Percentiles rank a stretch among this genome's conserved stretches.
Conservation (phyloP, 1,140 invertebrate genomes). For the roundworm (Caenorhabditis elegans) region WBcel235 BX284602.5:9802001-9802500, state of each 20-base stretch:
- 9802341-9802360: slow-evolving; percentile 69
- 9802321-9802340: slow-evolving; percentile 67
- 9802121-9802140: neutral
- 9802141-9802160: neutral
- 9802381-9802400: slow-evolving; percentile 67
- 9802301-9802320: slow-evolving; percentile 47
- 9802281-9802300: slow-evolving; percentile 42
- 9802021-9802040: slow-evolving; percentile 40
- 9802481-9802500: no score
- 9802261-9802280: neutral
- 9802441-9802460: neutral
- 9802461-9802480: no score
- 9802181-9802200: neutral
- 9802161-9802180: neutral
- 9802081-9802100: no score
- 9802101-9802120: neutral
- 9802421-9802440: slow-evolving; percentile 64
- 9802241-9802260: neutral
- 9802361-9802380: slow-evolving; percentile 65
- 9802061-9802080: no score
- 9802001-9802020: slow-evolving; percentile 42
- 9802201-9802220: neutral
- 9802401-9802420: slow-evolving; percentile 60
- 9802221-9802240: neutral
- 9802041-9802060: slow-evolving; percentile 42